phyloP scores from a whole-genome alignment of 2,888 invertebrate species.

The Serripes groenlandicus region DNA sequence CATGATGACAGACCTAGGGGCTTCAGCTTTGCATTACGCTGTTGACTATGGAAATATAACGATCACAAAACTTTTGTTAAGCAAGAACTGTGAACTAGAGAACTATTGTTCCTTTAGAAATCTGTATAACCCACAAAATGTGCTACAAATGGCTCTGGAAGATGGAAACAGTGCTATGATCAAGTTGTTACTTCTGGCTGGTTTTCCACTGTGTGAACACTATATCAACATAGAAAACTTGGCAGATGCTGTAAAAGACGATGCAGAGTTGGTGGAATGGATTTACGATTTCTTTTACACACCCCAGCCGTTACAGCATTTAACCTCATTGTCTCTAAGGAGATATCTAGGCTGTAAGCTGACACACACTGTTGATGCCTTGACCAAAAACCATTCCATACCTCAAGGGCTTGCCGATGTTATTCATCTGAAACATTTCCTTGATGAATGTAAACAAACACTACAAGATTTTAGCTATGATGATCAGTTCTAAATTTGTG shows the following conservation, averaged over 20 bases:
- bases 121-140: constrained; percentile 74
- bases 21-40: constrained; percentile 73
- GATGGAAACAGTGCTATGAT: constrained; percentile 71
- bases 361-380: constrained; percentile 41
- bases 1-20: constrained; percentile 66
- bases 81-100: constrained; percentile 76
- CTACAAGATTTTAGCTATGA: background rate
- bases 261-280: constrained; percentile 69
- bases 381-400: constrained; percentile 57
- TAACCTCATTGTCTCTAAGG: constrained; percentile 68
- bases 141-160: constrained; percentile 77
- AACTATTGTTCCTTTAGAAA: constrained; percentile 66
- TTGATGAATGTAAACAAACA: constrained; percentile 21
- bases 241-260: constrained; percentile 54
- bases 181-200: constrained; percentile 72
- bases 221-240: constrained; percentile 60
- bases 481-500: background rate
- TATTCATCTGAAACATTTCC: constrained; percentile 65
- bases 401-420: constrained; percentile 64
- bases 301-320: constrained; percentile 69
- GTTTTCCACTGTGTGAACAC: constrained; percentile 68
- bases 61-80: constrained; percentile 77
- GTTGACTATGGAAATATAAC: constrained; percentile 70
- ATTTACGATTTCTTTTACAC: constrained; percentile 64
- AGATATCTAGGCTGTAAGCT: constrained; percentile 33